These are phyloP conservation scores for Peromyscus eremicus DNA, from an alignment of 2,797 vertebrate species.

Conservation along the genomic window DNA sequence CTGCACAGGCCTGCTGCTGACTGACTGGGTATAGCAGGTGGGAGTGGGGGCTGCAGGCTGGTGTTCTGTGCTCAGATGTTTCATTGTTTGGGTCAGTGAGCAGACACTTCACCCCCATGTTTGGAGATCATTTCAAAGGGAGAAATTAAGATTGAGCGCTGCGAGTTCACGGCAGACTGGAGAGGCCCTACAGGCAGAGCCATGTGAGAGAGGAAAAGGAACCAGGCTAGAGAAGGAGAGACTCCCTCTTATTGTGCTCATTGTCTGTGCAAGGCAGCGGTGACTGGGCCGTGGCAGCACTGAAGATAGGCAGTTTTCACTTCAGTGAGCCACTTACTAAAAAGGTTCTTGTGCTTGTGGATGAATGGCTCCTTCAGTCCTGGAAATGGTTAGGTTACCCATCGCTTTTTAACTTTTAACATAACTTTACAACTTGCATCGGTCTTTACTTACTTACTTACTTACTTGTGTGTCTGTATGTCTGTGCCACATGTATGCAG, in stretches of 20 bases:
- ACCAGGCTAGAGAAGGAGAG: not conserved
- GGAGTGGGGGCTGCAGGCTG: not conserved
- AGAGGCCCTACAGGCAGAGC: not conserved
- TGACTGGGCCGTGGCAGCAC: too few species aligned
- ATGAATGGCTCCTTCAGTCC: not conserved
- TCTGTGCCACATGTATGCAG: not conserved
- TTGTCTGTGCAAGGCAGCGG: not conserved
- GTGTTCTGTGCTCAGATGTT: not conserved
- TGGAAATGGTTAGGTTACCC: not conserved
- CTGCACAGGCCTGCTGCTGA: not conserved
- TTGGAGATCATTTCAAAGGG: not conserved
- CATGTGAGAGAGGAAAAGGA: not conserved
- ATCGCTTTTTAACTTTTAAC: not conserved
- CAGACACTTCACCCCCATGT: not conserved
- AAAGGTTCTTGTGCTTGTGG: not conserved
- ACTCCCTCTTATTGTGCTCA: too few species aligned
- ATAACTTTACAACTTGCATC: not conserved
- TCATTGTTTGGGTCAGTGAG: not conserved
- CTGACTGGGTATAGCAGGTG: not conserved
- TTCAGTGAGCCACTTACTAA: not conserved
- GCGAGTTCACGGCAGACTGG: not conserved
- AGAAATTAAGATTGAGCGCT: not conserved
- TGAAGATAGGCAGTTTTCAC: not conserved
- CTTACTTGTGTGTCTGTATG: not conserved
- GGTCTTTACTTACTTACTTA: not conserved